phyloP scores from a whole-genome alignment of 1,140 invertebrate species.

The Paraescarpia echinospica region DNA sequence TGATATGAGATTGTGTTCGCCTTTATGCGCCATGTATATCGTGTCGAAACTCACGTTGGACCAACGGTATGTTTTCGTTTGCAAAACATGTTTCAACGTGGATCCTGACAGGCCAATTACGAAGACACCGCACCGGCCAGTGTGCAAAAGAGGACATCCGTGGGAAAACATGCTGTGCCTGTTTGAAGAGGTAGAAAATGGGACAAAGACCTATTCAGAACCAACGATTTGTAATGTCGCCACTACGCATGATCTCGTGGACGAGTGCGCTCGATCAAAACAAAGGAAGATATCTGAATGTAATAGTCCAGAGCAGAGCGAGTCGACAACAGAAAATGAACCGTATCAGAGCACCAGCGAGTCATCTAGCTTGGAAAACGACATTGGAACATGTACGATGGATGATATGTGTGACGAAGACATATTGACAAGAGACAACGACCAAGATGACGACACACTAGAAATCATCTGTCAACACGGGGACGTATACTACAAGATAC shows the following conservation, averaged over 20 bases:
- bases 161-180: neutral
- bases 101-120: neutral
- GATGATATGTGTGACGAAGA: neutral
- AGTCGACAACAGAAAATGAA: neutral
- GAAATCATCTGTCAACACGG: neutral
- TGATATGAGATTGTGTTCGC: neutral
- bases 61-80: neutral
- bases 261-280: neutral
- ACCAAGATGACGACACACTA: neutral
- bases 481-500: constrained; percentile 7
- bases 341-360: neutral
- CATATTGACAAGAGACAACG: neutral
- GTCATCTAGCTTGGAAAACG: neutral
- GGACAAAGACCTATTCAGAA: neutral
- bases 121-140: neutral
- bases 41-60: neutral
- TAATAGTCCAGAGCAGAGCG: neutral
- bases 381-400: neutral
- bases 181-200: neutral
- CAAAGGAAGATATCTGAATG: neutral
- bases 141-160: neutral
- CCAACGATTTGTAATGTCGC: neutral
- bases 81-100: neutral
- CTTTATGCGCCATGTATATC: neutral
- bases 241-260: neutral